A percentile compares a stretch with the other conserved stretches of the same genome.
phyloP scores from a whole-genome alignment of 2,797 vertebrate genomes.

The Lindbergichthys nudifrons region DNA sequence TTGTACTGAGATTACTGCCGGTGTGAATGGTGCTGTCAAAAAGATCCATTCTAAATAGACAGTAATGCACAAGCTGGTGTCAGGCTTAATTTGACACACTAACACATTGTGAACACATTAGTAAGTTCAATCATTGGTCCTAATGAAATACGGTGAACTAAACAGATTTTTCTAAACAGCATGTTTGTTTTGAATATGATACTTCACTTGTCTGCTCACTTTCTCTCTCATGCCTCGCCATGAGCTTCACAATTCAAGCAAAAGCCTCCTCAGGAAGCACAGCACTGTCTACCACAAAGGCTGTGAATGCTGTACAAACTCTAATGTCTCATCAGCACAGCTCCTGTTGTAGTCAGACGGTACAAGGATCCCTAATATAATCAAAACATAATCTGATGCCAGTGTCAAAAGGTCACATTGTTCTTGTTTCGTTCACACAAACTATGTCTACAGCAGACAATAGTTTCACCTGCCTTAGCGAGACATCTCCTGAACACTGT shows the following conservation, averaged over 20 bases:
- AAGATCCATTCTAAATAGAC: slow-evolving; percentile 66
- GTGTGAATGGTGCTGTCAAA: slow-evolving; percentile 64
- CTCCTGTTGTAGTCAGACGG: background rate
- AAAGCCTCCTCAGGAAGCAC: slow-evolving; percentile 46
- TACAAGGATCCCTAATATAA: slow-evolving; percentile 9
- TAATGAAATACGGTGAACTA: slow-evolving; percentile 4
- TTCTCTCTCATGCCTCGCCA: slow-evolving; percentile 1
- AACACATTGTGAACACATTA: slow-evolving; percentile 35
- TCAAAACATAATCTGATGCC: slow-evolving; percentile 10
- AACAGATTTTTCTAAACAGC: slow-evolving; percentile 1
- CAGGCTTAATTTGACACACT: slow-evolving; percentile 61
- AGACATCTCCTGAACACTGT: background rate
- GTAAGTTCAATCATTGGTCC: slow-evolving; percentile 20
- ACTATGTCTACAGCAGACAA: background rate
- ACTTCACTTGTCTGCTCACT: slow-evolving; percentile 3
- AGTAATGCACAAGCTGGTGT: slow-evolving; percentile 53
- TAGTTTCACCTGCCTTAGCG: background rate
- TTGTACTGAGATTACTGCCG: slow-evolving; percentile 61
- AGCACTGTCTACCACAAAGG: slow-evolving; percentile 29
- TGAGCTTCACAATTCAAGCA: slow-evolving; percentile 46
- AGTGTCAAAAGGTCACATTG: background rate
- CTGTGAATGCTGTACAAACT: slow-evolving; percentile 8
- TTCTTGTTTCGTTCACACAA: slow-evolving; percentile 4
- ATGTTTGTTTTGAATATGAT: background rate
- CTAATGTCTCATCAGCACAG: background rate